Percentiles rank a stretch among this genome's conserved stretches.
phyloP scores from a whole-genome alignment of 92 coral and sea anemone species.

The Umimayanthus kanabou region DNA sequence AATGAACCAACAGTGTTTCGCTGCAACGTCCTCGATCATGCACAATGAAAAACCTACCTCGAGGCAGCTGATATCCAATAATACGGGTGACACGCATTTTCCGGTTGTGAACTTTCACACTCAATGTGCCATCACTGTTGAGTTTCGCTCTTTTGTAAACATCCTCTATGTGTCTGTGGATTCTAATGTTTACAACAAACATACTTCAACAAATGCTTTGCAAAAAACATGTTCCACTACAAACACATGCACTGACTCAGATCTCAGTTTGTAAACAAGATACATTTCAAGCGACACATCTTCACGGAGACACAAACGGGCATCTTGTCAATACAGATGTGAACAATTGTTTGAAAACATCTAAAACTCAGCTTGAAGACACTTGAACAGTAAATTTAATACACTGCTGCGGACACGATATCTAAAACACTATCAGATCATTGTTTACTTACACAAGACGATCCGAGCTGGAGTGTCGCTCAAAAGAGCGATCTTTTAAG shows the following conservation, averaged over 20 bases:
- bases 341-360: no score
- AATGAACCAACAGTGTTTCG: no score
- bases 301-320: no score
- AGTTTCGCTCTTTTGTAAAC: conserved; percentile 20
- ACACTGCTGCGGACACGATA: no score
- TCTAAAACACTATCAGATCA: no score
- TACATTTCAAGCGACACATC: no score
- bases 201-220: not conserved
- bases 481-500: not conserved
- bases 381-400: no score
- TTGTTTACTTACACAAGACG: not conserved
- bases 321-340: no score
- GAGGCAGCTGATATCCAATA: not conserved
- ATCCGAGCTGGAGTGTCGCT: not conserved
- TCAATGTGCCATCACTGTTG: conserved; percentile 21
- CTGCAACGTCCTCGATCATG: not conserved
- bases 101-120: conserved; percentile 13
- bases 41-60: not conserved
- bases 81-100: not conserved
- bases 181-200: not conserved
- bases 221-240: no score
- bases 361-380: no score
- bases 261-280: not conserved
- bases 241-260: no score
- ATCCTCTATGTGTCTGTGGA: conserved; percentile 2